Conservation (phyloP, 1,140 invertebrate genomes). For the Bilobella aurantiaca region DNA sequence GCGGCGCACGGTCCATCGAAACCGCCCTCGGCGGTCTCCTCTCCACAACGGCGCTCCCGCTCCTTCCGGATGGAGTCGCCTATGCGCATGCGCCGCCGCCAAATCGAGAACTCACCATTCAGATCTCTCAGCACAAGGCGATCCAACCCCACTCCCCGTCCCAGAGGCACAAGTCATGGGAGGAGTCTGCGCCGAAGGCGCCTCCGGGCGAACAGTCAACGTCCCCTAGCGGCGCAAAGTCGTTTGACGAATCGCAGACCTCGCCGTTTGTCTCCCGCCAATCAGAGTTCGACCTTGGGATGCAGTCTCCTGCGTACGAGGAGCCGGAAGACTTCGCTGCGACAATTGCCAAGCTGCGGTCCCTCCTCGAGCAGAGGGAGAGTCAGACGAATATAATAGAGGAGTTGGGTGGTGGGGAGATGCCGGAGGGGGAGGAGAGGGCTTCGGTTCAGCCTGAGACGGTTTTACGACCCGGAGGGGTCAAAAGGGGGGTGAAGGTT, state of each 20-base stretch:
- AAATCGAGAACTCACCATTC: neutral
- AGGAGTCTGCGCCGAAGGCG: constrained; percentile 11
- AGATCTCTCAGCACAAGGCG: neutral
- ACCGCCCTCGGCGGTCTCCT: constrained; percentile 33
- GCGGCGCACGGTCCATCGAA: constrained; percentile 10
- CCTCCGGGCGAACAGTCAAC: constrained; percentile 1
- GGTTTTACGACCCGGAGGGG: too few species aligned
- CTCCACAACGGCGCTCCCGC: constrained; percentile 35
- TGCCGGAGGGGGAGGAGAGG: neutral
- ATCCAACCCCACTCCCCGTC: neutral
- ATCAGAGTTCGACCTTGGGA: constrained; percentile 11
- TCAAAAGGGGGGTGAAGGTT: too few species aligned
- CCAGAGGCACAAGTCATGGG: constrained; percentile 16
- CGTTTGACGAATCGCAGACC: constrained; percentile 24
- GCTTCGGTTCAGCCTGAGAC: neutral
- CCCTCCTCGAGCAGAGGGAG: constrained; percentile 51
- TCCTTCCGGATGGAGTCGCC: constrained; percentile 31
- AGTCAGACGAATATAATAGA: constrained; percentile 28
- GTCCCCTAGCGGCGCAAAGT: constrained; percentile 19
- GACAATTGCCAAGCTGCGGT: constrained; percentile 58
- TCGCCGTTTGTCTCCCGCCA: constrained; percentile 21
- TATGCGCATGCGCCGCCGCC: neutral
- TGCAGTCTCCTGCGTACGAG: constrained; percentile 51
- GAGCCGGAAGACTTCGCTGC: constrained; percentile 59
- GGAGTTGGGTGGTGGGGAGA: neutral